Base-by-base conservation (phyloP, 2,113 vertebrate species). In the Cyanoliseus patagonus region DNA sequence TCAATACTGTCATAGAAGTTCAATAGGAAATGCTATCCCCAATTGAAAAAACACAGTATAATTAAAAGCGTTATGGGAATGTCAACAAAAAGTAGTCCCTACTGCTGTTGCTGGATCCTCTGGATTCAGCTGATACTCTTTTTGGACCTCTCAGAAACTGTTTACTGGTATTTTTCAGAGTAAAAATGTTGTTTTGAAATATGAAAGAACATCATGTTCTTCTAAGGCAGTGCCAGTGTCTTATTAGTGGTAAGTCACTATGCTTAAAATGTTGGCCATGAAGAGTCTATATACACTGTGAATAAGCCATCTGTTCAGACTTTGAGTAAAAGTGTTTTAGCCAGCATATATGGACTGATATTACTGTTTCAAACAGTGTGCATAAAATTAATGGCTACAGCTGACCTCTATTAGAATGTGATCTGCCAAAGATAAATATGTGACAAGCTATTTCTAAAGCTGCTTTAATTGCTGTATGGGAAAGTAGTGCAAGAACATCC, bases 271-370 rank as follows among this genome's bases (percentile, higher is more conserved):
- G 74, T 82, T 96, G 96, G 74, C 83, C 92, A 59, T 63, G 91
- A 89, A 51, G 88, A 91, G 83, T 80, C 86, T 89, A 28, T 74
- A 57, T 73, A 79, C 73, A 76, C 57, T 80, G 74, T 59, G 88
- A 93, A 88, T 88, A 83, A 92, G 44, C 91, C 88, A 83, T 94
- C 94, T 95, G 88, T 83, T 95, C 92, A 89, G 44, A 35, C 63
- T 83, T 91, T 20, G 42, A 82, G 19, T 63, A 49, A 83, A 68
- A 90, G 53, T 25, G 33, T 82, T 91, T 89, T 31, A 93, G 66
- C 57, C 57, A 64, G 74, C 37, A 53, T 68, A 28, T 90, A 92
- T 85, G 77, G 81, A 92, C 92, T 92, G 81, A 83, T 83, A 90
- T 49, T 93, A 41, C 77, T 83, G n/a, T 87, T 95, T 91, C 59